These are phyloP conservation scores for Petroica traversi DNA, from an alignment of 2,113 vertebrate species.

Conservation along the genomic window DNA sequence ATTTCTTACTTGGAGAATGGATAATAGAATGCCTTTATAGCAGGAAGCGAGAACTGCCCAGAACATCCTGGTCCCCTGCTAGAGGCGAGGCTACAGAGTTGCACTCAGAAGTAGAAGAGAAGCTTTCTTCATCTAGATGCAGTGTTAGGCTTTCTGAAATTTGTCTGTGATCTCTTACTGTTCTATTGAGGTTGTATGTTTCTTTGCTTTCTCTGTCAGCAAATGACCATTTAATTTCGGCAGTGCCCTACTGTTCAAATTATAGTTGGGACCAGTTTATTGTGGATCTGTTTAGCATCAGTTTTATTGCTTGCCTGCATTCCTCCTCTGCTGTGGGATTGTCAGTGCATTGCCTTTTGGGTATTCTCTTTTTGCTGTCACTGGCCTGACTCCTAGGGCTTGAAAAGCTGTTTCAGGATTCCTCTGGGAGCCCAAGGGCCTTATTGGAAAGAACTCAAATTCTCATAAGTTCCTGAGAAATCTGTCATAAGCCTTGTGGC, in stretches of 20 bases:
- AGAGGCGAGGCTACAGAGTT: neutral
- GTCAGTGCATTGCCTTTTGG: slow-evolving; percentile 12
- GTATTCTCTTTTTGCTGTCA: slow-evolving; percentile 9
- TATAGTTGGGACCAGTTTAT: neutral
- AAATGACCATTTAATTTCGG: slow-evolving; percentile 4
- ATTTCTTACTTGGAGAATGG: neutral
- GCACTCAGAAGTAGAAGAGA: neutral
- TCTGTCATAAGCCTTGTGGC: slow-evolving; percentile 26
- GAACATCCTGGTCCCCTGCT: neutral
- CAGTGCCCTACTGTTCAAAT: neutral
- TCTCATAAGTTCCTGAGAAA: slow-evolving; percentile 1
- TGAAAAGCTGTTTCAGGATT: slow-evolving; percentile 18
- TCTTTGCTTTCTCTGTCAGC: neutral
- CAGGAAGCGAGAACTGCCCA: neutral
- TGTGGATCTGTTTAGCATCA: neutral
- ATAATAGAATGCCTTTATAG: neutral
- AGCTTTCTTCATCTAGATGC: neutral
- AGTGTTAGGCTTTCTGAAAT: neutral
- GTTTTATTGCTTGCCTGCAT: neutral
- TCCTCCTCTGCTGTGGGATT: neutral
- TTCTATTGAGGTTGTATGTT: slow-evolving; percentile 11
- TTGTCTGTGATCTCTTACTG: neutral
- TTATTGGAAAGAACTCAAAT: slow-evolving; percentile 3
- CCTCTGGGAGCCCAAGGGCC: slow-evolving; percentile 13
- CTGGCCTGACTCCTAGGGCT: neutral